Conservation (phyloP, 2,888 invertebrate genomes). For the Biston stratarius region DNA sequence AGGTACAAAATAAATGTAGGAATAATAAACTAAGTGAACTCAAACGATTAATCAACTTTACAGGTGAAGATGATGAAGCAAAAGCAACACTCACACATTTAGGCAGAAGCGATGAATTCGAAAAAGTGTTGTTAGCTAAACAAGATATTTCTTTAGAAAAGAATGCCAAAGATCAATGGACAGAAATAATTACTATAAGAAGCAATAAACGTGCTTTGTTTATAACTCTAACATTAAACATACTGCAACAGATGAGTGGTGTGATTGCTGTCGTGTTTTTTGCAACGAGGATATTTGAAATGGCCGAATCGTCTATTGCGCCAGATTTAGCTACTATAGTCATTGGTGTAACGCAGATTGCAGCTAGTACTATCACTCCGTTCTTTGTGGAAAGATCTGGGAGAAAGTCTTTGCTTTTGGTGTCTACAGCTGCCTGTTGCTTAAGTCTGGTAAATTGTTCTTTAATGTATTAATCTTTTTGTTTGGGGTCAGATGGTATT, state of each 20-base stretch:
- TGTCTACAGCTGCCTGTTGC: slow-evolving; percentile 56
- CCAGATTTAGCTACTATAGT: slow-evolving; percentile 62
- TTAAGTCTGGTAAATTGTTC: slow-evolving; percentile 60
- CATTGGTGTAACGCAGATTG: slow-evolving; percentile 58
- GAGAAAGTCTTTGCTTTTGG: slow-evolving; percentile 56
- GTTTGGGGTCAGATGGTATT: too few relatives aligned
- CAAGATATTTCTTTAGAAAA: slow-evolving; percentile 37
- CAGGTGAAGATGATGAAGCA: slow-evolving; percentile 50
- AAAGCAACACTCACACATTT: slow-evolving; percentile 50
- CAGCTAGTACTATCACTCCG: slow-evolving; percentile 56
- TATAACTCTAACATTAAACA: slow-evolving; percentile 53
- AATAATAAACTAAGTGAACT: not conserved
- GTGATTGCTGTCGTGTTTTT: slow-evolving; percentile 57
- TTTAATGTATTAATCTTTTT: not conserved
- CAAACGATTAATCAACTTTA: not conserved
- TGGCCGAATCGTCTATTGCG: slow-evolving; percentile 57
- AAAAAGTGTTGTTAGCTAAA: slow-evolving; percentile 48
- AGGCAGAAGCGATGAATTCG: slow-evolving; percentile 58
- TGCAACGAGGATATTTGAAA: slow-evolving; percentile 58
- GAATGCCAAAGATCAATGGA: slow-evolving; percentile 47
- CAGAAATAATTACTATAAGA: slow-evolving; percentile 55
- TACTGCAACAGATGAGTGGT: slow-evolving; percentile 62
- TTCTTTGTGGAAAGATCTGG: slow-evolving; percentile 63
- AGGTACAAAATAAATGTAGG: too few relatives aligned
- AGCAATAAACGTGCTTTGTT: slow-evolving; percentile 60